Percentiles rank a stretch among this genome's conserved stretches.
Evolutionary conservation across 2,797 vertebrate species (phyloP).

Genomic region (Euthynnus affinis): DNA sequence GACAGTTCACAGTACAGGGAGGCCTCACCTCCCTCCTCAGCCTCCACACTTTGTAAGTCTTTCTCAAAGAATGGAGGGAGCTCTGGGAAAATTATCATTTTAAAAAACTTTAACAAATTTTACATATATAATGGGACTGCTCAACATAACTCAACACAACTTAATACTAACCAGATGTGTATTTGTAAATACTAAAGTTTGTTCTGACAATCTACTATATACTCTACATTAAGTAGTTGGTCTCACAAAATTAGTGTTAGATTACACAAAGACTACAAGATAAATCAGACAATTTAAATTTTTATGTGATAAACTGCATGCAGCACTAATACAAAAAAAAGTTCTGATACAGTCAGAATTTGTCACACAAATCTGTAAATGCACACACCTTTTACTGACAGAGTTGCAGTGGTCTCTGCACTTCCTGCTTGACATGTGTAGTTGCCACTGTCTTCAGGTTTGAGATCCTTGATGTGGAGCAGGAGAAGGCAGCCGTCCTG

Average conservation of each 20-base stretch:
- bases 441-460: slow-evolving; percentile 85
- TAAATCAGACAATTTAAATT: no score
- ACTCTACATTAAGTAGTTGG: no score
- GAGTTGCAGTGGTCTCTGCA: slow-evolving; percentile 62
- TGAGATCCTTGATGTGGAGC: slow-evolving; percentile 86
- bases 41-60: slow-evolving; percentile 82
- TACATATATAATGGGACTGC: no score
- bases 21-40: slow-evolving; percentile 82
- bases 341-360: background rate
- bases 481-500: slow-evolving; percentile 82
- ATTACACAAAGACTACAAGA: no score
- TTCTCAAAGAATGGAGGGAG: slow-evolving; percentile 33
- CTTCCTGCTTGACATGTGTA: slow-evolving; percentile 84
- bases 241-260: no score
- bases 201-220: no score
- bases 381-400: slow-evolving; percentile 71
- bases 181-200: no score
- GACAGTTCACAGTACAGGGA: slow-evolving; percentile 87
- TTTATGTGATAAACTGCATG: no score
- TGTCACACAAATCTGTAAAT: background rate
- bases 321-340: no score
- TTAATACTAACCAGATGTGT: no score
- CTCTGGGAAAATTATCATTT: slow-evolving; percentile 25
- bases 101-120: no score
- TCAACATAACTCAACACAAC: no score